A percentile compares a stretch with the other conserved stretches of the same genome.
These are phyloP conservation scores for Ditylenchus dipsaci DNA, from an alignment of 1,140 invertebrate species.

Conservation along the genomic window DNA sequence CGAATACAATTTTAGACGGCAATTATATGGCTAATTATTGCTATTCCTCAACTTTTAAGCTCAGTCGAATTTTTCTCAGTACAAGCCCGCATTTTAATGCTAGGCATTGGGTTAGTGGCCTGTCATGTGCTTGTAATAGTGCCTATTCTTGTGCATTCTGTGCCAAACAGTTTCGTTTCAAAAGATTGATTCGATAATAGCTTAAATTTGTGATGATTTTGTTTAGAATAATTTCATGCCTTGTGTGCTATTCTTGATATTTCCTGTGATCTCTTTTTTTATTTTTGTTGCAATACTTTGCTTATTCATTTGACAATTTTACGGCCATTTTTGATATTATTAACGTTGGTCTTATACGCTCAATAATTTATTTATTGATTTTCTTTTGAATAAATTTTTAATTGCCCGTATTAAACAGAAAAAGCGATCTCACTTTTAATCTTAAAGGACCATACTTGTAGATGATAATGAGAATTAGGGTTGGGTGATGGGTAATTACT, in stretches of 20 bases:
- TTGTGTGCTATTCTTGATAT: neutral
- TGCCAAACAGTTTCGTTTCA: conserved; percentile 4
- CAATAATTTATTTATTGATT: no score
- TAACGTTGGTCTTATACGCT: no score
- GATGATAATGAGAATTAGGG: no score
- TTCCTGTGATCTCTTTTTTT: no score
- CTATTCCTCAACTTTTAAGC: conserved; percentile 9
- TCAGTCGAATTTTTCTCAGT: conserved; percentile 23
- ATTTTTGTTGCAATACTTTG: no score
- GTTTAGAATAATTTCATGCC: neutral
- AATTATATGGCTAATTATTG: conserved; percentile 14
- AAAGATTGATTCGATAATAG: neutral
- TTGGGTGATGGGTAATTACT: no score
- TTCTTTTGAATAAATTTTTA: no score
- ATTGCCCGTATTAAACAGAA: no score
- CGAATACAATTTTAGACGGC: conserved; percentile 14
- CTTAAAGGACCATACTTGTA: no score
- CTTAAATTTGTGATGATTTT: conserved; percentile 1
- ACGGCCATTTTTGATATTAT: no score
- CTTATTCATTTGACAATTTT: no score
- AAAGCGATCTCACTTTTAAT: no score
- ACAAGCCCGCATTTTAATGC: conserved; percentile 18
- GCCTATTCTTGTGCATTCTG: neutral
- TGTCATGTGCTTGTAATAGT: conserved; percentile 16
- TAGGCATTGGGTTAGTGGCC: conserved; percentile 12